phyloP scores from a whole-genome alignment of 2,113 vertebrate genomes.

The Oryzias curvinotus region DNA sequence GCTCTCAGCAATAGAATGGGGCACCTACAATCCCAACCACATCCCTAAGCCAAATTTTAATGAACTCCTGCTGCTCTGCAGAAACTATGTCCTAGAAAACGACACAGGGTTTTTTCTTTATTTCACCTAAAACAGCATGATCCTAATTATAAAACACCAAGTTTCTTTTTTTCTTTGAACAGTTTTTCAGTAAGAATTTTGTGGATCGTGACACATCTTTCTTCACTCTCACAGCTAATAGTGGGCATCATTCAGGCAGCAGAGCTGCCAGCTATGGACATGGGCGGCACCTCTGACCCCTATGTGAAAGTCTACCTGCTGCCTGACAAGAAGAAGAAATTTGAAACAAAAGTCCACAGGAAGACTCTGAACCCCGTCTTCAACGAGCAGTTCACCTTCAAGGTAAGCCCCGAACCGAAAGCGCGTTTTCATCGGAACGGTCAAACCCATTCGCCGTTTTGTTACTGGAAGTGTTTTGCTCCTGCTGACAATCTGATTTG shows the following conservation, averaged over 20 bases:
- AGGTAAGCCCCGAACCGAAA: slow-evolving; percentile 69
- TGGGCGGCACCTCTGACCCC: slow-evolving; percentile 90
- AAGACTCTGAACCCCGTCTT: slow-evolving; percentile 91
- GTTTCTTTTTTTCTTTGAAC: not conserved
- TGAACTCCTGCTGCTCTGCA: too few relatives aligned
- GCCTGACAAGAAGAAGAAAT: slow-evolving; percentile 91
- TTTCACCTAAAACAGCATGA: too few relatives aligned
- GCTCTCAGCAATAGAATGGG: too few relatives aligned
- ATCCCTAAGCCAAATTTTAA: too few relatives aligned
- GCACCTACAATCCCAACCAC: too few relatives aligned
- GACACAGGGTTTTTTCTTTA: too few relatives aligned
- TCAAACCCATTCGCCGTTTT: slow-evolving; percentile 12
- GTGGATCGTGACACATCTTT: slow-evolving; percentile 7
- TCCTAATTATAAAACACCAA: too few relatives aligned
- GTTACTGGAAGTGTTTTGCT: slow-evolving; percentile 34
- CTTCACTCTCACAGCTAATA: slow-evolving; percentile 66
- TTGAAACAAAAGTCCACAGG: slow-evolving; percentile 91
- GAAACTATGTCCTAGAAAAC: too few relatives aligned
- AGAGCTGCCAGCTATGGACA: slow-evolving; percentile 89
- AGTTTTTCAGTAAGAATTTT: not conserved
- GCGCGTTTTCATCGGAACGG: not conserved
- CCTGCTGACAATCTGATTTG: slow-evolving; percentile 64
- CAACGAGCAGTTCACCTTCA: slow-evolving; percentile 90
- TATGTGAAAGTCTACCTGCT: slow-evolving; percentile 90
- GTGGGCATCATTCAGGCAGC: slow-evolving; percentile 88